Evolutionary conservation across 2,113 vertebrate species (phyloP), one percentile per base, ranked within the genome.

Genomic region (Entelurus aequoreus): DNA sequence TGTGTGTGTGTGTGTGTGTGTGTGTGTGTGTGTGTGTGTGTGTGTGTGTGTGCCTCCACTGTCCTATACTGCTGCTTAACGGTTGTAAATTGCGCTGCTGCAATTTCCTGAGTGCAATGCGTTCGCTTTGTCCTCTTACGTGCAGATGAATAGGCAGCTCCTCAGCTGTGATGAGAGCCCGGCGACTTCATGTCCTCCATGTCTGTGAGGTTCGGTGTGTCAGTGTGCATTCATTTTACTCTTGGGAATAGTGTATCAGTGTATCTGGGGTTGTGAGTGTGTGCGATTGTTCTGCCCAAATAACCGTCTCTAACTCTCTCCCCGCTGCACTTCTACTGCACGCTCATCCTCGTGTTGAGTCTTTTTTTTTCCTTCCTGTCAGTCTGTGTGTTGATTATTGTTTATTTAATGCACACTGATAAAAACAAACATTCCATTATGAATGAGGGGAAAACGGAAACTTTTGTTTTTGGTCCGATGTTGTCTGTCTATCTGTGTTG

Each of bases 101-200:
- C 76, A 80, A 80, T 84, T 88, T 88, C 78, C 80, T 86, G 79
- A 84, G 81, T 79, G 83, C 67, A 71, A 75, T 61, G 15, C 66
- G 59, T 78, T 87, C 68, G 72, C 84, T 83, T 86, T 87, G 81
- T 85, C 83, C 79, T 85, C 76, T 88, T 83, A 83, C 84, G 76
- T 78, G 79, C 84, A 87, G 84, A 83, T 89, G 87, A 89, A 87
- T 86, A 84, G 85, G 83, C 87, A 84, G 77, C 83, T 80, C 86
- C 81, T 90, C 86, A 84, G 77, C 86, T 85, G 82, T 84, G 83
- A 87, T 72, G 74, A 78, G 79, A 85, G 75, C 60, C 72, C 80
- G 28, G 72, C 69, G 56, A 79, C 83, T 81, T 81, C 67, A 65
- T 72, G 77, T 73, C 73, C 35, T 64, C 8, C 72, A 40, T 35